Evolutionary conservation across 2,113 vertebrate species (phyloP), one percentile per base, ranked within the genome.

Genomic region (Pluvialis apricaria): DNA sequence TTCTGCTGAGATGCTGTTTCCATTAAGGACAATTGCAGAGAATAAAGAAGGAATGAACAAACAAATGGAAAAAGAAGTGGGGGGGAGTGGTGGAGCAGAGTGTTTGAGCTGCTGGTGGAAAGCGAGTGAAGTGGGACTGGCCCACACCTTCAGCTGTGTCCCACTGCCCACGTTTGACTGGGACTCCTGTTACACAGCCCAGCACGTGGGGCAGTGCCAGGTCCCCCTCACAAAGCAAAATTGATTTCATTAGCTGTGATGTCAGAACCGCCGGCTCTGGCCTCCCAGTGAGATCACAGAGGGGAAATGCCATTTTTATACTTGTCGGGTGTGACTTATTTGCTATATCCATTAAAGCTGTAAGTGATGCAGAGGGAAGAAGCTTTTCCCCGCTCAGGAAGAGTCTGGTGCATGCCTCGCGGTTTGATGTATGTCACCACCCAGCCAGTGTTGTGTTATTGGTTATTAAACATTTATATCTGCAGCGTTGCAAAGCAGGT

Each of bases 1-100:
- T 96, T 93, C 92, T 92, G 84, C 90, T 84, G 94, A 91, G 96
- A 92, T 88, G 95, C 94, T 92, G 88, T 94, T 97, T 96, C 96
- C 94, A 92, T 96, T 97, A 95, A 95, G 92, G 92, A 97, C 93
- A 96, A 96, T 96, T 92, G 92, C 83, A 76, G 94, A 26, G 78
- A 94, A 87, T 86, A 93, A 88, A 94, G 90, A 36, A 81, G 69
- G 86, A 91, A 95, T 69, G 95, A 97, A 82, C 91, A 92, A 96
- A 94, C 91, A 95, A 95, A 90, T 58, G 94, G 91, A 96, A 94
- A 90, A 86, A 92, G 58, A 47, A 47, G 28, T 68, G 36, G 49
- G 29, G 65, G 55, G 58, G 45, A 80, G 45, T 2, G 52, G 61
- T 7, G 40, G 66, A 68, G 69, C 61, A 40, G 73, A 36, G 49